Conservation (phyloP, 2,888 invertebrate genomes). For the Lasiommata megera region DNA sequence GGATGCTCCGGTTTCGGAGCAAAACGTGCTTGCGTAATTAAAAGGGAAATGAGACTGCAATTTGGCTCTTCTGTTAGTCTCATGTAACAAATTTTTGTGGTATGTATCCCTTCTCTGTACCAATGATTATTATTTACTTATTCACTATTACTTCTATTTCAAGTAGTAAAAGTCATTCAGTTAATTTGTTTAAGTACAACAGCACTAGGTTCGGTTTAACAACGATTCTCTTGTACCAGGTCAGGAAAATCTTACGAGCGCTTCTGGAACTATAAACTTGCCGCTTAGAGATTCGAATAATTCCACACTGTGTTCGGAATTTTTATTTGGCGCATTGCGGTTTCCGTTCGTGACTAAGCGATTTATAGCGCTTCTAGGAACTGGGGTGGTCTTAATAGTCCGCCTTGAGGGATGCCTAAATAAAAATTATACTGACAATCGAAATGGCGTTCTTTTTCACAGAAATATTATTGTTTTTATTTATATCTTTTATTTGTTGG, state of each 20-base stretch:
- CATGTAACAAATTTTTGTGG: no score
- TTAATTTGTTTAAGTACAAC: background rate
- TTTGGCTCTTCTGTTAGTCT: no score
- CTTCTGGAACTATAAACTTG: background rate
- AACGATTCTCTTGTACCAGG: conserved; percentile 1
- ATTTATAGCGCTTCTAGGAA: conserved; percentile 9
- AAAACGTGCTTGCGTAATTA: no score
- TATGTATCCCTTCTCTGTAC: no score
- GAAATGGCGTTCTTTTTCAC: background rate
- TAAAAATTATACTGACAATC: background rate
- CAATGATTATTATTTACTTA: no score
- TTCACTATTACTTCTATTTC: no score
- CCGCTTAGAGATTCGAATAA: background rate
- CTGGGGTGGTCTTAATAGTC: conserved; percentile 1
- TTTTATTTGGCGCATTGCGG: conserved; percentile 26
- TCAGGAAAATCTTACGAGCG: background rate
- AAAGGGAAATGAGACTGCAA: no score
- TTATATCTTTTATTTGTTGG: no score
- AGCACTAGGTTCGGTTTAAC: background rate
- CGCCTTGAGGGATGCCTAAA: conserved; percentile 6
- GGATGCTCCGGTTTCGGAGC: no score
- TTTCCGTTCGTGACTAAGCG: conserved; percentile 12
- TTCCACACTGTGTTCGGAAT: conserved; percentile 1
- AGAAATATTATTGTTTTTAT: background rate
- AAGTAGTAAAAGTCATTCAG: no score